Evolutionary conservation across 2,888 invertebrate species (phyloP), one percentile per base, ranked within the genome.

Genomic region (Cybosia mesomella): DNA sequence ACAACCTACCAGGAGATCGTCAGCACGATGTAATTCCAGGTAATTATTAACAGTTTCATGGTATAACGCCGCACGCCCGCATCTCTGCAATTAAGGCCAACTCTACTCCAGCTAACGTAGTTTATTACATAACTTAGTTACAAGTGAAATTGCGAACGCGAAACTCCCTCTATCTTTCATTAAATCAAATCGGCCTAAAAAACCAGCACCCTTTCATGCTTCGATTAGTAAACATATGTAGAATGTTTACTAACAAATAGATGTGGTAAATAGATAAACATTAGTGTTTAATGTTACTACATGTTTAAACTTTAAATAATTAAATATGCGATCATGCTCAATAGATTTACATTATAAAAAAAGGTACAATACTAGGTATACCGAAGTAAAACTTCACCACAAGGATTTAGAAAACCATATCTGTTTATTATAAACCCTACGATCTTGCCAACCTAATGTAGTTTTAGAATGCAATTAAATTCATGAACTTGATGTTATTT

Each of bases 21-120:
- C 87, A 85, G 83, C 85, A 72, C 81, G 80, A 89, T 90, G 91
- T 89, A 91, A 90, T 92, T 87, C 85, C 78, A 83, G 82, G 84
- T 92, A 91, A 92, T 93, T 91, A 88, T 89, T 83, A 79, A 76
- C 84, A 83, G 83, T 85, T 85, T 81, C 80, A 76, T 85, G 84
- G 85, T 78, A 83, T 85, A 81, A 85, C 84, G 77, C 80, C 72
- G 72, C 39, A 34, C 32, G 66, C 81, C 66, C 79, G 72, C 81
- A 74, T 78, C 74, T 75, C 57, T 36, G 34, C 60, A 66, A 70
- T 70, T 60, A 70, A 60, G 73, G 70, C 61, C 75, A 72, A 70
- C 67, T 71, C 71, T 70, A 72, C 72, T 68, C 66, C 65, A 68
- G 62, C 70, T 80, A 75, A 78, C 80, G 78, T 81, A 86, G 85